Conservation (phyloP, 37 sponge, comb jelly and placozoan genomes). For the Petrosia ficiformis region DNA sequence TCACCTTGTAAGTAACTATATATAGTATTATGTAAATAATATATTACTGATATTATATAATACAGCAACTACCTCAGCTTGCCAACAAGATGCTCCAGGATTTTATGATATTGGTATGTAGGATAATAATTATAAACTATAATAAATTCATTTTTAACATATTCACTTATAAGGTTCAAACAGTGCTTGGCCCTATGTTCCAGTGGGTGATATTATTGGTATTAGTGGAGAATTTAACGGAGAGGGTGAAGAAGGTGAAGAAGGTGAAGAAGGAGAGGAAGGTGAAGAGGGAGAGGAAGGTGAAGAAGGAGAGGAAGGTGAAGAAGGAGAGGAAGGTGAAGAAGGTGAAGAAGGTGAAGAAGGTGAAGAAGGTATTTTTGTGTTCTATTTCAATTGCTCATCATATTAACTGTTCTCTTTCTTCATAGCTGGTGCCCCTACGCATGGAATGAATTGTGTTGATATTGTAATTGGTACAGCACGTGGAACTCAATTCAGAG, state of each 20-base stretch:
- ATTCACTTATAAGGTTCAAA: too few relatives aligned
- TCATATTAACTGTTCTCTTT: not conserved
- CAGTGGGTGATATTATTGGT: not conserved
- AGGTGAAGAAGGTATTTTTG: not conserved
- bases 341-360: not conserved
- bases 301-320: slow-evolving; percentile 14
- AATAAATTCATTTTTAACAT: too few relatives aligned
- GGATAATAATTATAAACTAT: slow-evolving; percentile 2
- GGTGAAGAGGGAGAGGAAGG: slow-evolving; percentile 38
- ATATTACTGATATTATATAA: not conserved
- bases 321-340: slow-evolving; percentile 25
- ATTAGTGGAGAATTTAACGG: not conserved
- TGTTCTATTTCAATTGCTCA: not conserved
- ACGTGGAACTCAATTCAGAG: slow-evolving; percentile 28
- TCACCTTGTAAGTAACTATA: slow-evolving; percentile 9
- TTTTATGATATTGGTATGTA: slow-evolving; percentile 27
- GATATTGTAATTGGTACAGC: slow-evolving; percentile 73
- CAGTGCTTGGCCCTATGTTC: not conserved
- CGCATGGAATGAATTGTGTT: slow-evolving; percentile 75
- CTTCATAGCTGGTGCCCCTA: not conserved
- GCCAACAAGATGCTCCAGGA: slow-evolving; percentile 37
- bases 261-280: slow-evolving; percentile 26
- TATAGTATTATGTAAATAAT: not conserved
- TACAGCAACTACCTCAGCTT: slow-evolving; percentile 23
- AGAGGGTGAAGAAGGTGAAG: slow-evolving; percentile 36